These are phyloP conservation scores for Troides helena DNA, from an alignment of 2,888 invertebrate species.

Conservation along the genomic window DNA sequence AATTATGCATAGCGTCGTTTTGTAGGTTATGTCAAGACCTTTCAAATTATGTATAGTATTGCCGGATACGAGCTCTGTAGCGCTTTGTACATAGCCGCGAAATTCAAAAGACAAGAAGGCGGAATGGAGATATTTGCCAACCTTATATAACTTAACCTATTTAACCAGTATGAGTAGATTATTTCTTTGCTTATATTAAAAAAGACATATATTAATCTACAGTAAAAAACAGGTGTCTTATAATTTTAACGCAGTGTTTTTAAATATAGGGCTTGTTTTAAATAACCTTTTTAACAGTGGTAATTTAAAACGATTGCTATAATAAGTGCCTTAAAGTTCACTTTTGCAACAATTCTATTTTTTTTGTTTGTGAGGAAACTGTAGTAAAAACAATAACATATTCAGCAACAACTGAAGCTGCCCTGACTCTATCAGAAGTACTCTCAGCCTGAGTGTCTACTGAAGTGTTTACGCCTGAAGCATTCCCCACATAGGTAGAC, in stretches of 20 bases:
- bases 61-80: too few species aligned
- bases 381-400: conserved; percentile 20
- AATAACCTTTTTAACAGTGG: neutral
- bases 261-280: neutral
- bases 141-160: neutral
- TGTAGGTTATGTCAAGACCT: too few species aligned
- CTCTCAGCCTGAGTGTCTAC: conserved; percentile 7
- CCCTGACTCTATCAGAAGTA: conserved; percentile 17
- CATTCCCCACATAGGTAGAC: conserved; percentile 15
- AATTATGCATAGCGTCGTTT: too few species aligned
- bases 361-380: neutral
- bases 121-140: too few species aligned
- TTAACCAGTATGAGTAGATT: too few species aligned
- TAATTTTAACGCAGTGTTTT: neutral
- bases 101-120: too few species aligned
- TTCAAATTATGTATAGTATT: too few species aligned
- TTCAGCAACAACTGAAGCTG: conserved; percentile 12
- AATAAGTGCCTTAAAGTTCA: neutral
- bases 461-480: conserved; percentile 22
- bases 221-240: neutral
- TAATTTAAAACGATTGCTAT: neutral
- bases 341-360: neutral
- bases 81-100: too few species aligned
- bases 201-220: neutral
- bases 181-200: neutral